These are phyloP conservation scores for Neotoxoptera formosana DNA, from an alignment of 1,140 invertebrate species.

Conservation along the genomic window DNA sequence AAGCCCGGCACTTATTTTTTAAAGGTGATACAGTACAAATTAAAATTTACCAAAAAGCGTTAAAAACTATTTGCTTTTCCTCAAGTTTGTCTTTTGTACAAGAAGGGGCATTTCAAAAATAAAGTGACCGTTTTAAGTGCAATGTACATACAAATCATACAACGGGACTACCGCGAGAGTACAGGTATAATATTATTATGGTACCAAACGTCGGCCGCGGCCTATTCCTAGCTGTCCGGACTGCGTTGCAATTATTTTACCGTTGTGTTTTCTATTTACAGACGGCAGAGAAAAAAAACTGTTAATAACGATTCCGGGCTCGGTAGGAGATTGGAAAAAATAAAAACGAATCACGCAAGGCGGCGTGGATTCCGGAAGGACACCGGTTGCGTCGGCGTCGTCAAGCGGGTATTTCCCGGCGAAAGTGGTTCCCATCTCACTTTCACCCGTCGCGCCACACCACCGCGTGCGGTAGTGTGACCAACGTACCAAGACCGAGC, in stretches of 20 bases:
- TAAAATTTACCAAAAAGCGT: background rate
- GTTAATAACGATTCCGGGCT: slow-evolving; percentile 21
- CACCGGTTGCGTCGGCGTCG: slow-evolving; percentile 57
- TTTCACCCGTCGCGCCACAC: slow-evolving; percentile 49
- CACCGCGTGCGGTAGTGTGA: background rate
- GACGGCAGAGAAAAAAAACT: slow-evolving; percentile 2
- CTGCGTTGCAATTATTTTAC: slow-evolving; percentile 38
- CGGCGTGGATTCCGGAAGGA: slow-evolving; percentile 50
- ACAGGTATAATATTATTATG: background rate
- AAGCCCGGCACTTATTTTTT: background rate
- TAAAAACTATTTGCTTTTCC: too few relatives aligned
- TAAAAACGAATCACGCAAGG: slow-evolving; percentile 40
- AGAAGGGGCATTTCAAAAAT: background rate
- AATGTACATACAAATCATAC: background rate
- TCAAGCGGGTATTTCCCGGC: slow-evolving; percentile 52
- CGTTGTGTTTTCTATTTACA: slow-evolving; percentile 21
- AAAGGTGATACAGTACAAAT: background rate
- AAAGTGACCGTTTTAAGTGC: too few relatives aligned
- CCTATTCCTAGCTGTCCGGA: too few relatives aligned
- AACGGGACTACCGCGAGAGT: background rate
- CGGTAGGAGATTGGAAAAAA: slow-evolving; percentile 26
- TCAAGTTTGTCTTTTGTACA: too few relatives aligned
- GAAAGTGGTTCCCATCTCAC: slow-evolving; percentile 58
- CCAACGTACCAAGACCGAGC: slow-evolving; percentile 15
- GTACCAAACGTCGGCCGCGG: background rate